Evolutionary conservation across 2,797 vertebrate genomes (phyloP), one percentile per base, ranked within the genome.

Genomic region (Pachyuromys duprasi): DNA sequence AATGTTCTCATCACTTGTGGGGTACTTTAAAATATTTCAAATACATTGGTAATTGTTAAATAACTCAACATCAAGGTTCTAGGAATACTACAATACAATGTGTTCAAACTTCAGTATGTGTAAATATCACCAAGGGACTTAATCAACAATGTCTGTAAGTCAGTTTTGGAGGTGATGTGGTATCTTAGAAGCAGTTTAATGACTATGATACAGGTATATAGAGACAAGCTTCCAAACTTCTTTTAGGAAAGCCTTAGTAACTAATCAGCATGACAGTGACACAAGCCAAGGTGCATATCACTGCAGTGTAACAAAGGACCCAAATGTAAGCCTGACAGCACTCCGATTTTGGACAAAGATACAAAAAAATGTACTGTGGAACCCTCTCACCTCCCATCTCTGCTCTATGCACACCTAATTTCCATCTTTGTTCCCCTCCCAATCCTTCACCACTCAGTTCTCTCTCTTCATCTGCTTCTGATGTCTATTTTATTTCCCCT

Each of bases 91-190:
- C 36, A 63, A 2, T n/a, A 20, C 1, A 69, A 0, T 72, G 9
- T 70, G 75, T 84, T 60, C 42, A 82, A 82, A 93, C 26, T 53
- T 82, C 0, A 49, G 20, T 24, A 39, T 13, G 26, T n/a, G 26
- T 33, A 75, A 82, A 60, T 55, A 20, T 36, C 26, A 89, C n/a
- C 62, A 18, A 17, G 1, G 8, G 2, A 78, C 14, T 57, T 39
- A 92, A 78, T 49, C 1, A 62, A n/a, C 2, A 26, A 5, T 42
- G 18, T 39, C 7, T 81, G 9, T 62, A 31, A 78, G 13, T 89
- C 14, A 62, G 17, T 67, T 5, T 60, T 67, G 6, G 2, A 14
- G 24, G 2, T 4, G 1, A 22, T 11, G 3, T 24, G 7, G 3
- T 60, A 70, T 15, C 55, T 4, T 4, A 63, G 33, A 63, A 6